Evolutionary conservation across 1,140 invertebrate genomes (phyloP).

Genomic region (Drosophila truncata): DNA sequence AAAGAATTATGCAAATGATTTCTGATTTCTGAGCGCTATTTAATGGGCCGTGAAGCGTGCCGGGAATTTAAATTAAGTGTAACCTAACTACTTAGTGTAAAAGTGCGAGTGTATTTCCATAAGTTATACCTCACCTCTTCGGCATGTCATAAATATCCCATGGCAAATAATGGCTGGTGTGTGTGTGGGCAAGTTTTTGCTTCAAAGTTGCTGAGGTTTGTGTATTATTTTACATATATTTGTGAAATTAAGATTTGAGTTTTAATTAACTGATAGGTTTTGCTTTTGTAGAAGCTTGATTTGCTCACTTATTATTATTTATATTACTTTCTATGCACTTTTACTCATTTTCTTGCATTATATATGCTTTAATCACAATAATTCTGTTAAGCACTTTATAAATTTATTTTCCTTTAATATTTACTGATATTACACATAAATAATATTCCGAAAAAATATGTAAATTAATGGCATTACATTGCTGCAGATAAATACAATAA

Average conservation of each 20-base stretch:
- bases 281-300: not conserved
- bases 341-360: not conserved
- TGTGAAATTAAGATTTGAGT: not conserved
- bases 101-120: conserved; percentile 33
- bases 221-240: conserved; percentile 1
- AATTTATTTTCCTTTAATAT: not conserved
- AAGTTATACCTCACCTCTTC: conserved; percentile 28
- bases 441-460: not conserved
- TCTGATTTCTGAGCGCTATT: conserved; percentile 53
- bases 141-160: conserved; percentile 62
- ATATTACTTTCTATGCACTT: not conserved
- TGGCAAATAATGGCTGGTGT: conserved; percentile 6
- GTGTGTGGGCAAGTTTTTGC: conserved; percentile 20
- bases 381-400: not conserved
- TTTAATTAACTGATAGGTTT: not conserved
- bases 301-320: not conserved
- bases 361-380: not conserved
- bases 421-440: not conserved
- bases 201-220: not conserved
- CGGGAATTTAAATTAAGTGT: conserved; percentile 50
- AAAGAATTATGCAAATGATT: conserved; percentile 59
- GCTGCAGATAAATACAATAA: not conserved
- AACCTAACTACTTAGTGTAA: conserved; percentile 6
- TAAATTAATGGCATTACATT: conserved; percentile 1
- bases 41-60: conserved; percentile 55